These are phyloP conservation scores for Kryptolebias ocellatus DNA, from an alignment of 2,797 vertebrate species.

Conservation along the genomic window DNA sequence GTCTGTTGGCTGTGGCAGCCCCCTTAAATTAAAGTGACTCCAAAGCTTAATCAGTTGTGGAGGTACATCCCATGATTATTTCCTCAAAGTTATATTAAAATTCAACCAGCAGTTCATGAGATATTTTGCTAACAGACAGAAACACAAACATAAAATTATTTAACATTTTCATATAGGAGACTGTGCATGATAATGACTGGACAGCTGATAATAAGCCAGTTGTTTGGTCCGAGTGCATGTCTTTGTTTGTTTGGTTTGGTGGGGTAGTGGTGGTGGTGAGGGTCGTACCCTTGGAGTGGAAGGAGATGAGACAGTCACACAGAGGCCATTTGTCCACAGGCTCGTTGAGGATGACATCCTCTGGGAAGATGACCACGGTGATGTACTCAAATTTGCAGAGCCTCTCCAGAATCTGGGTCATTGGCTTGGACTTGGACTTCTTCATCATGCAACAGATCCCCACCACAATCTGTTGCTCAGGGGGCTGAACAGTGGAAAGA, in stretches of 20 bases:
- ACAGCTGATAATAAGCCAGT: background rate
- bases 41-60: no score
- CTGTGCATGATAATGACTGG: no score
- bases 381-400: slow-evolving; percentile 98
- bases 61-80: no score
- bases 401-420: slow-evolving; percentile 98
- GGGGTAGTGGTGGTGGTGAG: background rate
- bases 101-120: no score
- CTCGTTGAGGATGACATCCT: slow-evolving; percentile 96
- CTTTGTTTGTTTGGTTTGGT: background rate
- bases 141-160: no score
- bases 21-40: no score
- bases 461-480: slow-evolving; percentile 94
- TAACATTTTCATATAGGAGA: no score
- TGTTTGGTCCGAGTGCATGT: background rate
- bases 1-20: no score
- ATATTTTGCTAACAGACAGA: no score
- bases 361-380: slow-evolving; percentile 97
- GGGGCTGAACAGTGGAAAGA: slow-evolving; percentile 80
- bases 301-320: slow-evolving; percentile 98
- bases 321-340: slow-evolving; percentile 96
- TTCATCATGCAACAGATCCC: slow-evolving; percentile 99
- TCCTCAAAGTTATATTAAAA: no score
- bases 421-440: slow-evolving; percentile 99
- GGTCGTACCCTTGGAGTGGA: slow-evolving; percentile 95